Conservation (phyloP, 2,113 vertebrate species). For the Cebus imitator region DNA sequence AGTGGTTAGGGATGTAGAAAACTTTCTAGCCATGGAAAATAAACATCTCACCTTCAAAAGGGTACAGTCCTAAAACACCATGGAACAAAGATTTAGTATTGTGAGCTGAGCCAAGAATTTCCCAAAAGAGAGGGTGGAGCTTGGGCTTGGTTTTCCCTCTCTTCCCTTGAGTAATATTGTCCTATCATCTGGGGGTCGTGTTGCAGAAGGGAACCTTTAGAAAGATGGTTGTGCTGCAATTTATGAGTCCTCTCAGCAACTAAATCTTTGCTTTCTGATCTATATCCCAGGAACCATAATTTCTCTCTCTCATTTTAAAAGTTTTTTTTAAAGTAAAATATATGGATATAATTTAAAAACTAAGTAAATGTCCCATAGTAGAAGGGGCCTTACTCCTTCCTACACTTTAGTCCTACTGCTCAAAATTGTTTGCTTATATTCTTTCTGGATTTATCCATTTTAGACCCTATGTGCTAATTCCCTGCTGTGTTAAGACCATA, state of each 20-base stretch:
- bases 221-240: conserved; percentile 22
- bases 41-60: conserved; percentile 57
- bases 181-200: conserved; percentile 26
- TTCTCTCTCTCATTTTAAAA: background rate
- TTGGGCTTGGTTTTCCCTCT: conserved; percentile 31
- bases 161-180: conserved; percentile 42
- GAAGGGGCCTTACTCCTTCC: background rate
- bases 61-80: conserved; percentile 21
- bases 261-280: conserved; percentile 49
- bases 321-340: background rate
- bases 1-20: background rate
- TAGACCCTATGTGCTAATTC: background rate
- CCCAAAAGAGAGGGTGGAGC: conserved; percentile 48
- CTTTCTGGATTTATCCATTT: background rate
- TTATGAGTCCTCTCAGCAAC: conserved; percentile 32
- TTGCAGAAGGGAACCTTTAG: conserved; percentile 51
- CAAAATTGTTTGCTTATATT: background rate
- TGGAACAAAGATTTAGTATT: background rate
- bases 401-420: background rate
- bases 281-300: background rate
- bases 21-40: conserved; percentile 62
- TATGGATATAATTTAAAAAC: conserved; percentile 29
- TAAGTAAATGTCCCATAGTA: background rate
- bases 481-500: background rate
- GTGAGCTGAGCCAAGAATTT: conserved; percentile 35